phyloP scores from a whole-genome alignment of 2,113 vertebrate genomes.

The Solea solea region DNA sequence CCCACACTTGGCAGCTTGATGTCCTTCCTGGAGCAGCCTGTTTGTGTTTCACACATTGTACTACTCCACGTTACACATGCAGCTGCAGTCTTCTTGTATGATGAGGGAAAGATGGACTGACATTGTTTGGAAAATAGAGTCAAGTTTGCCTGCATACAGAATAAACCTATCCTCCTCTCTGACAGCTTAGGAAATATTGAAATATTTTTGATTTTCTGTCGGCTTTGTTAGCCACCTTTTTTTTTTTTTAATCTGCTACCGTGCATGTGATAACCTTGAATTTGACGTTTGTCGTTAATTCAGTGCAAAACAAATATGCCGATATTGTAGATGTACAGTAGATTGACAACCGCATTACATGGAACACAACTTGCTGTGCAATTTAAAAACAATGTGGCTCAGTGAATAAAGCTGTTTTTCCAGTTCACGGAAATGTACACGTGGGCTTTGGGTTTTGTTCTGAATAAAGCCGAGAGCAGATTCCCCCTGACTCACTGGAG shows the following conservation, averaged over 20 bases:
- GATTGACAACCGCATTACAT: too few relatives aligned
- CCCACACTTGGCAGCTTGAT: conserved; percentile 36
- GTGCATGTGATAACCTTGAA: not conserved
- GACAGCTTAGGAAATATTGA: conserved; percentile 2
- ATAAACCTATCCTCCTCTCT: conserved; percentile 11
- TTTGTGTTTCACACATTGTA: conserved; percentile 35
- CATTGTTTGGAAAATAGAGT: not conserved
- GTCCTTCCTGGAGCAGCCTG: conserved; percentile 34
- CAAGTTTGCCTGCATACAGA: conserved; percentile 3
- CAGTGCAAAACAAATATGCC: conserved; percentile 13
- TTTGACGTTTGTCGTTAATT: not conserved
- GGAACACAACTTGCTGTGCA: too few relatives aligned
- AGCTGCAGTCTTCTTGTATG: conserved; percentile 20
- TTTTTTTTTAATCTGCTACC: conserved; percentile 15
- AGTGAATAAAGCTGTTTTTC: conserved; percentile 27
- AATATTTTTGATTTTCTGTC: not conserved
- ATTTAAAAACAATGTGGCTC: conserved; percentile 5
- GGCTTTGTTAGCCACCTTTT: conserved; percentile 34
- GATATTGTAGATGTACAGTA: not conserved
- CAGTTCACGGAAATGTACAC: conserved; percentile 17
- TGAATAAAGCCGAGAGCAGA: conserved; percentile 26
- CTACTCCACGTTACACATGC: conserved; percentile 36
- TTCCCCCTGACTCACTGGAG: conserved; percentile 33
- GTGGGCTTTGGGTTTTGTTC: conserved; percentile 23
- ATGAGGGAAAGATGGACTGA: conserved; percentile 6